Conservation (phyloP, 2,113 vertebrate genomes). For the Ciconia stormi region DNA sequence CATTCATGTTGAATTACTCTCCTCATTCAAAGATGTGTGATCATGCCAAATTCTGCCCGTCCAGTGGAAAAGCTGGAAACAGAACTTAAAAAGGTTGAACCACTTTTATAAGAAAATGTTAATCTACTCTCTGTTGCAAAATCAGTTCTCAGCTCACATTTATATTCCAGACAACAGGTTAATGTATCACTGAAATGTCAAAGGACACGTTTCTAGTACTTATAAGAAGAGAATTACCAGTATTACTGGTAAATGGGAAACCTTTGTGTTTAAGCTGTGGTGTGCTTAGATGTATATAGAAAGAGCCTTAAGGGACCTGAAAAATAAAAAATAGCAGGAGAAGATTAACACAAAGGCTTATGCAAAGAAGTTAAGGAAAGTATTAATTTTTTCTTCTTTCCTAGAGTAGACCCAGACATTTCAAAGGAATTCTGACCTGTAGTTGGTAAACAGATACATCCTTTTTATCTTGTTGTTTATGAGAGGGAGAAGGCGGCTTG, state of each 20-base stretch:
- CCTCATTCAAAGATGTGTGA: not conserved
- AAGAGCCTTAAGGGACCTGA: not conserved
- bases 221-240: not conserved
- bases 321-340: not conserved
- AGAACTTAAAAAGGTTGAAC: not conserved
- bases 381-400: not conserved
- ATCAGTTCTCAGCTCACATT: not conserved
- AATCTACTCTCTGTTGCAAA: not conserved
- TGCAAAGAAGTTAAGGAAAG: not conserved
- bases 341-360: not conserved
- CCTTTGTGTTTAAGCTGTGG: not conserved
- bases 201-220: not conserved
- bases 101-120: not conserved
- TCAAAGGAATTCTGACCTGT: not conserved
- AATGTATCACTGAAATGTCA: not conserved
- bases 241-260: not conserved
- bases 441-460: conserved; percentile 1
- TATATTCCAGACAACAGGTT: not conserved
- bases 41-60: not conserved
- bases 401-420: not conserved
- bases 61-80: not conserved
- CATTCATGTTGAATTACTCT: not conserved
- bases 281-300: not conserved
- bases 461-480: not conserved
- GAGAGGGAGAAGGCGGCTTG: not conserved